Conservation (phyloP, 1,140 invertebrate species). For the Mercenaria mercenaria region DNA sequence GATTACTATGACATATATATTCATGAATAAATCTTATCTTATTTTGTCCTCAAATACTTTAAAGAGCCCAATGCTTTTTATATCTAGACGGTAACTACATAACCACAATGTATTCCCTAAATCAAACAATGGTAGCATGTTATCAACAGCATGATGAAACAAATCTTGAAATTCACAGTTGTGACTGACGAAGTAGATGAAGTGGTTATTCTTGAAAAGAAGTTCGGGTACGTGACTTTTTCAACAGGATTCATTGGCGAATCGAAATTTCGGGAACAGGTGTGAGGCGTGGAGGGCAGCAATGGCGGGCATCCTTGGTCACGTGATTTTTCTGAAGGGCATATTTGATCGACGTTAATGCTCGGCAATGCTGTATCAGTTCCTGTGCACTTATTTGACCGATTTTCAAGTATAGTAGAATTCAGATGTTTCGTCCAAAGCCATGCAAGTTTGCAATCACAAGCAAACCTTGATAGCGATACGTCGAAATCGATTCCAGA, state of each 20-base stretch:
- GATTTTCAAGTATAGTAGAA: background rate
- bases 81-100: too few relatives aligned
- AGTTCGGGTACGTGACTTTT: conserved; percentile 13
- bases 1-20: too few relatives aligned
- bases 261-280: conserved; percentile 28
- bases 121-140: too few relatives aligned
- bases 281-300: conserved; percentile 36
- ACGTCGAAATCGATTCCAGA: background rate
- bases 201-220: background rate
- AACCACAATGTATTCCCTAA: too few relatives aligned
- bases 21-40: too few relatives aligned
- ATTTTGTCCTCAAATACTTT: too few relatives aligned
- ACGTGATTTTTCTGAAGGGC: background rate
- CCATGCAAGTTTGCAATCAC: conserved; percentile 46
- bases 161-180: too few relatives aligned
- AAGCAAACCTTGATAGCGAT: background rate
- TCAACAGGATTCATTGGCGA: conserved; percentile 25
- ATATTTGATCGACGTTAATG: background rate
- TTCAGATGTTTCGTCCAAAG: conserved; percentile 39
- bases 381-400: background rate
- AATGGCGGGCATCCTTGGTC: conserved; percentile 18
- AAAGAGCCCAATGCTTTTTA: too few relatives aligned
- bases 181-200: background rate
- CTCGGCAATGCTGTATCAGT: background rate
- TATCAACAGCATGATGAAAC: too few relatives aligned